Percentiles rank a stretch among this genome's conserved stretches.
These are phyloP conservation scores for Drosophila orena DNA, from an alignment of 1,140 invertebrate species.

Conservation along the genomic window DNA sequence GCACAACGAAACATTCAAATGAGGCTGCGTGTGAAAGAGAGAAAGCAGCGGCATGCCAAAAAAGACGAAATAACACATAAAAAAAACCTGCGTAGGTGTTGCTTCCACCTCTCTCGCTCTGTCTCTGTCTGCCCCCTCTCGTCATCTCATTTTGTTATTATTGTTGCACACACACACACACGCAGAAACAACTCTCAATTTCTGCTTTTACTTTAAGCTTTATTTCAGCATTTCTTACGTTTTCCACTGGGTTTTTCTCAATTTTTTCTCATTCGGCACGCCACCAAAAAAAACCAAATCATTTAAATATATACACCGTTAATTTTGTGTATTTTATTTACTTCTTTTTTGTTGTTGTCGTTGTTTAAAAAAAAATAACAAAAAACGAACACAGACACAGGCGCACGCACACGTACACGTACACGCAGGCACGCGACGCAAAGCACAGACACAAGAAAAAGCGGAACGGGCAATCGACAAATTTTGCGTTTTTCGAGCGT, in stretches of 20 bases:
- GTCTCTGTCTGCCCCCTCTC: constrained; percentile 1
- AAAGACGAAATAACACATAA: constrained; percentile 32
- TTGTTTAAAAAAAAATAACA: constrained; percentile 9
- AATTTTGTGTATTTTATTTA: neutral
- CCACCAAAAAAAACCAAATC: constrained; percentile 10
- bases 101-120: constrained; percentile 12
- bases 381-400: constrained; percentile 3
- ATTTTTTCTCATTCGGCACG: constrained; percentile 5
- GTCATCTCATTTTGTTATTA: constrained; percentile 15
- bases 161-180: constrained; percentile 30
- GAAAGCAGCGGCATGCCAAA: constrained; percentile 72
- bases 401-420: constrained; percentile 1
- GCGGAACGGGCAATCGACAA: constrained; percentile 7
- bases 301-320: constrained; percentile 10
- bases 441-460: neutral
- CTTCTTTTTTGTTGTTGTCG: neutral
- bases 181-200: constrained; percentile 71
- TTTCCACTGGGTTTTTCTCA: constrained; percentile 22
- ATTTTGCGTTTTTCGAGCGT: constrained; percentile 9
- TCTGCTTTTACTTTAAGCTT: constrained; percentile 78
- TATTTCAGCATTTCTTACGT: constrained; percentile 57
- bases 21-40: constrained; percentile 22
- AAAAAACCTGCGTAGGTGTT: constrained; percentile 67
- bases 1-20: constrained; percentile 29
- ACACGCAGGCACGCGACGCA: constrained; percentile 8